phyloP scores from a whole-genome alignment of 2,113 vertebrate genomes.

The Pitta sordida region DNA sequence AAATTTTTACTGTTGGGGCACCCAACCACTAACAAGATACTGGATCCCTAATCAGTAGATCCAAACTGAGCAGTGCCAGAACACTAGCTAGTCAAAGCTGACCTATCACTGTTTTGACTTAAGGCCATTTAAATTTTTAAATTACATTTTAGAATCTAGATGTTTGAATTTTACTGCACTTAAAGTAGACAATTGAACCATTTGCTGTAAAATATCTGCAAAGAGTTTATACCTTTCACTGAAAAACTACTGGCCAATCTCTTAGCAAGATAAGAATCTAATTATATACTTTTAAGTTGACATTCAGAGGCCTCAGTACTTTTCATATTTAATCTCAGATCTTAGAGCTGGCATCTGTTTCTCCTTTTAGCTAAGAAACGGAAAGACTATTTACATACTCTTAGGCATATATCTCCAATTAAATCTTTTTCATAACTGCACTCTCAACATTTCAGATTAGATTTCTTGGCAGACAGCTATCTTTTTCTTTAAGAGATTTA shows the following conservation, averaged over 20 bases:
- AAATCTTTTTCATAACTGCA: slow-evolving; percentile 72
- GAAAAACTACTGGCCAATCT: slow-evolving; percentile 13
- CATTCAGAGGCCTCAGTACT: slow-evolving; percentile 61
- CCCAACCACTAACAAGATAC: not conserved
- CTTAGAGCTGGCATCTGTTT: slow-evolving; percentile 75
- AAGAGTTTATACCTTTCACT: not conserved
- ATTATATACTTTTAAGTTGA: slow-evolving; percentile 71
- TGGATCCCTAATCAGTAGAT: not conserved
- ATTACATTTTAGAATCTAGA: not conserved
- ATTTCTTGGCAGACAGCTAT: slow-evolving; percentile 74
- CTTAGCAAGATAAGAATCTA: slow-evolving; percentile 68
- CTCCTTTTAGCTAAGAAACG: slow-evolving; percentile 75
- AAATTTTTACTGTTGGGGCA: not conserved
- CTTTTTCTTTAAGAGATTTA: slow-evolving; percentile 75
- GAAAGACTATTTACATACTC: slow-evolving; percentile 79
- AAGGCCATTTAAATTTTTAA: not conserved
- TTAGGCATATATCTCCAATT: slow-evolving; percentile 75
- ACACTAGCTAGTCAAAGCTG: not conserved
- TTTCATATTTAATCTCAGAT: slow-evolving; percentile 72
- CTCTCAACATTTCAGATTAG: slow-evolving; percentile 71
- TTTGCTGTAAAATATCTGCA: not conserved
- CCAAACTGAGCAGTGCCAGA: not conserved
- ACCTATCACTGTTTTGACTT: not conserved
- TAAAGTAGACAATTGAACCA: not conserved
- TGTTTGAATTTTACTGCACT: slow-evolving; percentile 7